Evolutionary conservation across 2,797 vertebrate species (phyloP).

Genomic region (Mycteria americana): DNA sequence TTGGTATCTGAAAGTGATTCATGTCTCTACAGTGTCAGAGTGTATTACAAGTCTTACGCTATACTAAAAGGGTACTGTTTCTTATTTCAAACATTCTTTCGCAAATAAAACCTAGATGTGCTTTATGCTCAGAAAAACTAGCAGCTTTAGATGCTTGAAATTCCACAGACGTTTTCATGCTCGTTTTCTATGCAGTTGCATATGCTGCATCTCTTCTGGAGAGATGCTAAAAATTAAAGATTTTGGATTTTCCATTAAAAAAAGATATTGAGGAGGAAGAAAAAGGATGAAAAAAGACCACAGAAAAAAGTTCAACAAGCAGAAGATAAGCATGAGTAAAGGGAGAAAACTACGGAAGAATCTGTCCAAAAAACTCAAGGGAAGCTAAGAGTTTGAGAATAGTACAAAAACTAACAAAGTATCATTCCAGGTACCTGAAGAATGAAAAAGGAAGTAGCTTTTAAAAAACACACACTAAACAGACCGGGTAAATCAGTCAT

Average conservation of each 20-base stretch:
- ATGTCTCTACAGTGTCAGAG: background rate
- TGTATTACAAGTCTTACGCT: background rate
- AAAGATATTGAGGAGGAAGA: background rate
- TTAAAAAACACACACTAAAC: background rate
- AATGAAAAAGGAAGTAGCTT: background rate
- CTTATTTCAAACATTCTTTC: background rate
- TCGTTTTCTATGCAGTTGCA: background rate
- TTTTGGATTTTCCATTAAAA: background rate
- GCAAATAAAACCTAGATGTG: background rate
- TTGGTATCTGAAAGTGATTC: background rate
- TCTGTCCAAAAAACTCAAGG: background rate
- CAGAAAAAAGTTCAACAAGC: background rate
- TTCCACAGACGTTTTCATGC: background rate
- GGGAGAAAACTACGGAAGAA: background rate
- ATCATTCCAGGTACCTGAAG: background rate
- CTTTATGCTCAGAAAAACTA: background rate
- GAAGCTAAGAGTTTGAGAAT: background rate
- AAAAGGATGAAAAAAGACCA: background rate
- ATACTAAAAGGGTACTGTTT: background rate
- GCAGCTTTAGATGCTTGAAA: background rate
- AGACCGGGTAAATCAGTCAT: background rate
- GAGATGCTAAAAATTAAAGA: background rate
- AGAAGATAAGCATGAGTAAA: background rate
- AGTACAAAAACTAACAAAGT: background rate
- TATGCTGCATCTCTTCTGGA: background rate